Evolutionary conservation across 2,888 invertebrate species (phyloP), one percentile per base, ranked within the genome.

Genomic region (Opisthograptis luteolata): DNA sequence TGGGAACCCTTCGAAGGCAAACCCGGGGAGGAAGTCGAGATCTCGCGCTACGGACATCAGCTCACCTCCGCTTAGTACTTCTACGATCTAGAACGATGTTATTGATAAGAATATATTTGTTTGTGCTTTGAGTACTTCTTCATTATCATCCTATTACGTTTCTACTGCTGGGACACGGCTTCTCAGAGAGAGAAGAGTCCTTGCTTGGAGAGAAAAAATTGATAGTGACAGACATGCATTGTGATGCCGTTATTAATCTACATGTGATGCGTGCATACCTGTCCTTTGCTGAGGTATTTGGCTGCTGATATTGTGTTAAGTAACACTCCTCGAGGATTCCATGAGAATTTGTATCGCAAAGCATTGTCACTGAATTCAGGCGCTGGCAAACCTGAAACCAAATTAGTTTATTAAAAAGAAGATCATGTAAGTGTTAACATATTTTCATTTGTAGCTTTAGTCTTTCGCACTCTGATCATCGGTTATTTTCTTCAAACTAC

Each of bases 331-430:
- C 96, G 93, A 0, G 99, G 99, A 41, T 96, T 98, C 99, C 99
- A 99, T 8, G 98, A 98, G 84, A 98, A 98, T 77, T 98, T 98
- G 82, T 98, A 98, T 20, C 97, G 89, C 19, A 97, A 75, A 0
- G 97, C 94, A 79, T 99, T 98, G 75, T 96, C 95, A 2, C 99
- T 98, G 76, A 94, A 95, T 83, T 99, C 99, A 0, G 99, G 99
- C 0, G 99, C 99, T 0, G 99, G 99, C 15, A 99, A 86, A 48
- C 99, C 96, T 92, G 51, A 3, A 65, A 55, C 9, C 12, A 28
- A 2, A 17, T 10, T 20, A n/a, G n/a, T n/a, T n/a, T n/a, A n/a
- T n/a, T n/a, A n/a, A n/a, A n/a, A n/a, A n/a, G n/a, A n/a, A n/a
- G n/a, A n/a, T n/a, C n/a, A n/a, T n/a, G n/a, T n/a, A n/a, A n/a